These are phyloP conservation scores for Holacanthus passer DNA, from an alignment of 2,113 vertebrate species.

Conservation along the genomic window DNA sequence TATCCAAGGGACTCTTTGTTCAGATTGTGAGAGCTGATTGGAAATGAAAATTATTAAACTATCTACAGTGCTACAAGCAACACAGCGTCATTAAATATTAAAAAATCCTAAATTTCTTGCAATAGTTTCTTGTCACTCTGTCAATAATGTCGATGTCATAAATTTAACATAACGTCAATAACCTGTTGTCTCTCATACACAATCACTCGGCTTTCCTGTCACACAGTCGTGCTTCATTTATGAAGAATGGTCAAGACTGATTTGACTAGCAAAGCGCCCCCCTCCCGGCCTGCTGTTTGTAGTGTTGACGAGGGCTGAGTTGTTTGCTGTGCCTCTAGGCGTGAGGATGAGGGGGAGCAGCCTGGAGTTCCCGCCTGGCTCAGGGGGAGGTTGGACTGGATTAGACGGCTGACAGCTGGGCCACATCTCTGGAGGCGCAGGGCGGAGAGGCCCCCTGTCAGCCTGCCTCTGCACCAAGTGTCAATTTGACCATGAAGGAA, in stretches of 20 bases:
- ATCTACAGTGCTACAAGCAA: neutral
- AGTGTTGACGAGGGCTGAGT: constrained; percentile 66
- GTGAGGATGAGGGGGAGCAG: constrained; percentile 74
- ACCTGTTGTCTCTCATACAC: constrained; percentile 35
- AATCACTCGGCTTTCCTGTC: constrained; percentile 8
- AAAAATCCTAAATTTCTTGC: neutral
- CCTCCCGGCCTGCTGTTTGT: constrained; percentile 63
- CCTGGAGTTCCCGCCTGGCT: constrained; percentile 78
- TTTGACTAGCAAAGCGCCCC: constrained; percentile 77
- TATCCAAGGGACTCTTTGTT: constrained; percentile 47
- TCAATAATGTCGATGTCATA: no score
- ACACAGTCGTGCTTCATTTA: constrained; percentile 65
- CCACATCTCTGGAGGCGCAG: constrained; percentile 83
- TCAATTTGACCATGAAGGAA: constrained; percentile 85
- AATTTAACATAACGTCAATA: neutral
- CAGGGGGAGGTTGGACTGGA: constrained; percentile 84
- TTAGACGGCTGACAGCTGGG: constrained; percentile 86
- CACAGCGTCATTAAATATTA: neutral
- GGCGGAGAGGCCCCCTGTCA: constrained; percentile 78
- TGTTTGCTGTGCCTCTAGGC: constrained; percentile 76
- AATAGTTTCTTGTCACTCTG: neutral
- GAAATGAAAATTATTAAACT: constrained; percentile 23
- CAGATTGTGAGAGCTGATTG: constrained; percentile 37
- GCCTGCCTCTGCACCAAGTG: constrained; percentile 83
- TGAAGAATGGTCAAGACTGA: constrained; percentile 65